Base-by-base conservation (phyloP, 23 tunicate genomes). In the Trididemnum clinides region DNA sequence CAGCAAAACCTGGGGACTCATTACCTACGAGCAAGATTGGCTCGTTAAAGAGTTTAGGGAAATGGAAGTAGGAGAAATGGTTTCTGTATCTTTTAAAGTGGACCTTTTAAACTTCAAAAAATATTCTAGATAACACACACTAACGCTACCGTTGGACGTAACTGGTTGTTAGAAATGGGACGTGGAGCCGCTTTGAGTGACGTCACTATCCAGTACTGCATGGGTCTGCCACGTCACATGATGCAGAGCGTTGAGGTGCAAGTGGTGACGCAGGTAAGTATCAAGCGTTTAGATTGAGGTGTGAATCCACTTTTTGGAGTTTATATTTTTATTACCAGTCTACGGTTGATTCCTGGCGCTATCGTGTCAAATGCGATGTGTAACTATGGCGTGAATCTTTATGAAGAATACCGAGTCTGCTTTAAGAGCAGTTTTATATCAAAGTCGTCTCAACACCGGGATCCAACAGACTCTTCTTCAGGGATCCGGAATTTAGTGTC, bases 21-120 rank as follows among this genome's bases (percentile, higher is more conserved):
- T 80, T 2, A 81, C 86, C n/a, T 95, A 95, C 64, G 98, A 95
- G 59, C 98, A 95, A 62, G 98, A 90, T 75, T 95, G 98, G 98
- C 85, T 95, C 34, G 93, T 90, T 57, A 34, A 18, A 20, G 90
- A 95, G 57, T 86, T 80, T 35, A 62, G 30, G 49, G 80, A 75
- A 7, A 73, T 92, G 82, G 76, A 51, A 73, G 97, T 92, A 33
- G 35, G 64, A 69, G 1, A 37, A 7, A 20, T 0, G 64, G 21
- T 2, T 22, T 66, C 1, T 25, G 31, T 4, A 2, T 6, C 4
- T 63, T 34, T 21, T 33, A 19, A 27, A 0, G 19, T 59, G 23
- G 10, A 12, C 10, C 4, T 28, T 44, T 44, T 7, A 44, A n/a
- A n/a, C n/a, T n/a, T n/a, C n/a, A n/a, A n/a, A n/a, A n/a, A n/a